Conservation (phyloP, 2,113 vertebrate genomes). For the Lynx canadensis region DNA sequence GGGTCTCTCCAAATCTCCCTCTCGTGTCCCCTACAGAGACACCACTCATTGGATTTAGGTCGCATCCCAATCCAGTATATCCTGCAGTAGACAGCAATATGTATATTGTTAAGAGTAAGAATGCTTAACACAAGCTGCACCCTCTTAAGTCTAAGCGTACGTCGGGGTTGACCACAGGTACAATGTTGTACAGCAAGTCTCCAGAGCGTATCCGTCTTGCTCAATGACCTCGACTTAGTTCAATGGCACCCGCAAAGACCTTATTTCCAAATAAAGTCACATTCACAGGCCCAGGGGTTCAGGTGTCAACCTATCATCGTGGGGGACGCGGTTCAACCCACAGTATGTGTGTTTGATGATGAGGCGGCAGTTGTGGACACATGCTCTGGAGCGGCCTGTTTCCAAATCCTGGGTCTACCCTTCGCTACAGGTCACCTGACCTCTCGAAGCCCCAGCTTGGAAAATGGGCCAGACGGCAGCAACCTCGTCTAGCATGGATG, state of each 20-base stretch:
- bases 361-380: not conserved
- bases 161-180: not conserved
- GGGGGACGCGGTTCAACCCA: not conserved
- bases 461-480: not conserved
- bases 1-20: not conserved
- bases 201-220: not conserved
- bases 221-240: not conserved
- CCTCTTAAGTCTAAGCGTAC: not conserved
- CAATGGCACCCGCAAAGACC: not conserved
- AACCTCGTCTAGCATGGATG: fast-evolving
- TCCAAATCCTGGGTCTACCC: not conserved
- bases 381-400: too few species aligned
- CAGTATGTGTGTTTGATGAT: not conserved
- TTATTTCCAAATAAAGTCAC: not conserved
- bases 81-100: too few species aligned
- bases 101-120: not conserved
- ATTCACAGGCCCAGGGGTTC: not conserved
- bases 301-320: not conserved
- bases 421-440: not conserved
- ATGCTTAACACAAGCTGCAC: not conserved
- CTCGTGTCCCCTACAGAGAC: not conserved
- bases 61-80: not conserved
- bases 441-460: not conserved
- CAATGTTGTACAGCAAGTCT: not conserved
- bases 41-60: not conserved